Conservation (phyloP, 1,140 invertebrate species). For the Heliconius congener region DNA sequence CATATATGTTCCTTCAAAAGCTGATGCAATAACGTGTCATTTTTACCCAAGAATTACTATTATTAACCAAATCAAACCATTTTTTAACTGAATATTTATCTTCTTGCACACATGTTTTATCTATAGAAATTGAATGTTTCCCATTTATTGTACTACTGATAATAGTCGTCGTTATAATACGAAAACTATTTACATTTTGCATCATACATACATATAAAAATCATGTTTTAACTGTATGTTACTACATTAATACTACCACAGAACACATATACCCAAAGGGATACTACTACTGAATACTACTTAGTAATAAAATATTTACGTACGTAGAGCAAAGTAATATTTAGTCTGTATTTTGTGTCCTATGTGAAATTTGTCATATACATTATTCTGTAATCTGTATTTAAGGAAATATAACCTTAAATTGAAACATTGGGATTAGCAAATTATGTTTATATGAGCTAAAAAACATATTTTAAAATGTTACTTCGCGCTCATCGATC, state of each 20-base stretch:
- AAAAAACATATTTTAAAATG: slow-evolving; percentile 42
- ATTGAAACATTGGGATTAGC: not conserved
- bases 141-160: too few relatives aligned
- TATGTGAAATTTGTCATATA: not conserved
- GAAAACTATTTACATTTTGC: too few relatives aligned
- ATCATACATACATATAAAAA: too few relatives aligned
- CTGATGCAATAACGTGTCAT: slow-evolving; percentile 2
- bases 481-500: slow-evolving; percentile 53
- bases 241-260: too few relatives aligned
- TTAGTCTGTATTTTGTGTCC: not conserved
- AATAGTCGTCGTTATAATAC: too few relatives aligned
- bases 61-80: not conserved
- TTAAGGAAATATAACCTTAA: not conserved
- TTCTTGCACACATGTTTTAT: too few relatives aligned
- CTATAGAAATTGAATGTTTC: too few relatives aligned
- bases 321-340: not conserved
- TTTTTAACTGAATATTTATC: not conserved
- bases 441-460: not conserved
- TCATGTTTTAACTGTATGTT: too few relatives aligned
- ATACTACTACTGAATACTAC: too few relatives aligned
- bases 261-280: too few relatives aligned
- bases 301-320: not conserved
- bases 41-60: not conserved
- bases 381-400: not conserved
- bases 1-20: not conserved